These are phyloP conservation scores for Grammomys surdaster DNA, from an alignment of 2,113 vertebrate species.

Conservation along the genomic window DNA sequence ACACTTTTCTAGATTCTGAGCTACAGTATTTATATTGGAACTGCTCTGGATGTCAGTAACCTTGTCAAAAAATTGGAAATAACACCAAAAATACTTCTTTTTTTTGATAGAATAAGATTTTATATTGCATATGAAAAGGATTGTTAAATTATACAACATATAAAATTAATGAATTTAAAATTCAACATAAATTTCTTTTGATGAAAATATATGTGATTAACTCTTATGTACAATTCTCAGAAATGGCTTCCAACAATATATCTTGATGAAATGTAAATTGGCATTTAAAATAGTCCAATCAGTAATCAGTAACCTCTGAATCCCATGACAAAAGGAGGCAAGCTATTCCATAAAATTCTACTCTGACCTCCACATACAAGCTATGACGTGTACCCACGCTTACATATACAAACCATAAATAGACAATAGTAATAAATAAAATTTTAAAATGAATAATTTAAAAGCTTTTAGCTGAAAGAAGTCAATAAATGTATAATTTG, in stretches of 20 bases:
- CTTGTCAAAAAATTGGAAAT: slow-evolving; percentile 35
- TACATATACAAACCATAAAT: background rate
- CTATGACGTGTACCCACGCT: background rate
- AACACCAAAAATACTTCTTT: background rate
- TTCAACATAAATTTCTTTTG: background rate
- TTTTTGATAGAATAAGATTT: background rate
- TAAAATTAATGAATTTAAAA: slow-evolving; percentile 28
- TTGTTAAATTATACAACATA: background rate
- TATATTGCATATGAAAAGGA: background rate
- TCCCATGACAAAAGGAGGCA: no score
- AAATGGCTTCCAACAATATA: background rate
- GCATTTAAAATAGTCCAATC: slow-evolving; percentile 54
- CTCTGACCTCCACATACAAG: background rate
- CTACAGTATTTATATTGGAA: background rate
- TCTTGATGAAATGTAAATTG: slow-evolving; percentile 59
- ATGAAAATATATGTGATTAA: background rate
- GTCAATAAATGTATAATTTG: background rate
- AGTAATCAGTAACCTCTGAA: background rate
- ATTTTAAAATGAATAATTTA: background rate
- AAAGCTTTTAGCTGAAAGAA: background rate
- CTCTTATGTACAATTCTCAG: slow-evolving; percentile 17
- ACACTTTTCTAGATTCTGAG: background rate
- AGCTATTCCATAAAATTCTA: background rate
- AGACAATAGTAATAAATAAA: background rate
- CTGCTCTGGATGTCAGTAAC: background rate